These are phyloP conservation scores for Psephotus haematonotus DNA, from an alignment of 2,113 vertebrate genomes.

Conservation along the genomic window DNA sequence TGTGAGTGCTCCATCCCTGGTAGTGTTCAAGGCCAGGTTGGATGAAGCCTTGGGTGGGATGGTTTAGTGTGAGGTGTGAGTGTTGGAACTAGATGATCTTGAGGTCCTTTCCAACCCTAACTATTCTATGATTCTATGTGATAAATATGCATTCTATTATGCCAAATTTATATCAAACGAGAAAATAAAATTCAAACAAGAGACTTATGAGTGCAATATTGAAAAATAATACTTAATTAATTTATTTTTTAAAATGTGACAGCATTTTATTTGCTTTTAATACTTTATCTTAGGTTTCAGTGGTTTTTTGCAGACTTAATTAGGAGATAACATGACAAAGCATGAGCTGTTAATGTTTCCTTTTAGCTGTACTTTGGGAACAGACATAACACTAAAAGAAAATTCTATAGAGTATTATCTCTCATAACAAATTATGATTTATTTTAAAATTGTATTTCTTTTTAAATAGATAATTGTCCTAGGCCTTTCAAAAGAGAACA, in stretches of 20 bases:
- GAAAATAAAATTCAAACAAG: background rate
- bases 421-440: background rate
- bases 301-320: background rate
- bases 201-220: background rate
- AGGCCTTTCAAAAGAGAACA: background rate
- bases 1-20: too few relatives aligned
- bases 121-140: too few relatives aligned
- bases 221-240: background rate
- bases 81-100: too few relatives aligned
- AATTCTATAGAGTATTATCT: background rate
- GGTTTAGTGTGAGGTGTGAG: too few relatives aligned
- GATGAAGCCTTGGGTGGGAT: too few relatives aligned
- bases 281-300: background rate
- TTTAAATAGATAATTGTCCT: background rate
- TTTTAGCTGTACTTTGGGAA: background rate
- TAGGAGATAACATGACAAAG: background rate
- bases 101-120: too few relatives aligned
- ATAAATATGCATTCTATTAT: too few relatives aligned
- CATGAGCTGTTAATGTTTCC: background rate
- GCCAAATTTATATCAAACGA: background rate
- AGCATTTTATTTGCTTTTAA: background rate
- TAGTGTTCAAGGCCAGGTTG: too few relatives aligned
- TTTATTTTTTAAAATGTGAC: background rate
- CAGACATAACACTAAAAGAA: background rate
- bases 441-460: background rate